Evolutionary conservation across 2,888 invertebrate species (phyloP), one percentile per base, ranked within the genome.

Genomic region (Sesia apiformis): DNA sequence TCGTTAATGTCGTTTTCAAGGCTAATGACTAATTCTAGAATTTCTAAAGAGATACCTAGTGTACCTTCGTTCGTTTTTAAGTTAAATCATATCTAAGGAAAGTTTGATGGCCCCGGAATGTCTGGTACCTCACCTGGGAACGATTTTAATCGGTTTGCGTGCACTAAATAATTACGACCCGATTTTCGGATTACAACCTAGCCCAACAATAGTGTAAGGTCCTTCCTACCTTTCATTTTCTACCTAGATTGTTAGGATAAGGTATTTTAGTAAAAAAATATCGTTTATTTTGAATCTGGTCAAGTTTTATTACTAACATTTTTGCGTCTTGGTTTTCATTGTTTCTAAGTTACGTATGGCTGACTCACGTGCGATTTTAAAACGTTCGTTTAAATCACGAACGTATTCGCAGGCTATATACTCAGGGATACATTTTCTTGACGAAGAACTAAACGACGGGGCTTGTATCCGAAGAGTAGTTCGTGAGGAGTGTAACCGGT

Each of bases 301-400:
- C 49, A 63, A 23, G 51, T 69, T 69, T 63, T 63, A 64, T 5
- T 69, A 70, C 38, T 72, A 70, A 23, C 69, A 56, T 53, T 63
- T 58, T 61, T 69, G 70, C 4, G 67, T 62, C 55, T 65, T 69
- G 58, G 71, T 67, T 59, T 71, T 72, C 67, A 68, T 69, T 4
- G 4, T 39, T 43, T 66, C 56, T 1, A 64, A 0, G 23, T 67
- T 69, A 49, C 55, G 53, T 40, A 55, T 39, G 3, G 74, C 70
- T 3, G 57, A 46, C 23, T 70, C 68, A 3, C 69, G 56, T 4
- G 70, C 55, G 5, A 66, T 52, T 60, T 57, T 65, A 1, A 70
- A 54, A 3, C 66, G 58, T 64, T 67, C 65, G 38, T 70, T 70
- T 41, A 70, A 55, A 40, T 70, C 70, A 53, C 54, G 59, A 4